Conservation (phyloP, 1,140 invertebrate genomes). For the Colletes gigas region DNA sequence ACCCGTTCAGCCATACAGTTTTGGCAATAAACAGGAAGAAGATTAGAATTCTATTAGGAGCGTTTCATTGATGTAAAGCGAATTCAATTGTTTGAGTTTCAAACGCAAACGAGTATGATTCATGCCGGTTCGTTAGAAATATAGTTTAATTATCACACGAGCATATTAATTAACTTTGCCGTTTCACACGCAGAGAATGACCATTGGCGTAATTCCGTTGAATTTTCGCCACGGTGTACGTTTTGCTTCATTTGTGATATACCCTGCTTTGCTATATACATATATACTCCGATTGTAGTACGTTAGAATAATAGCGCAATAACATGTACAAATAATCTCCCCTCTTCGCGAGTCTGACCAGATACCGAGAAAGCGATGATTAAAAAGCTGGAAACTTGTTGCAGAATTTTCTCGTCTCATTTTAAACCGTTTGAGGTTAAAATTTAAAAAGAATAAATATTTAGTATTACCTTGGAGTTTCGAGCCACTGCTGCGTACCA, state of each 20-base stretch:
- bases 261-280: too few relatives aligned
- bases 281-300: neutral
- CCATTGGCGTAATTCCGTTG: neutral
- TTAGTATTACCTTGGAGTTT: too few relatives aligned
- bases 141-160: neutral
- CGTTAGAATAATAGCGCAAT: too few relatives aligned
- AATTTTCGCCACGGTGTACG: neutral
- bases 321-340: too few relatives aligned
- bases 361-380: too few relatives aligned
- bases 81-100: neutral
- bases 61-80: neutral
- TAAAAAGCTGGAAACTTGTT: too few relatives aligned
- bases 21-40: neutral
- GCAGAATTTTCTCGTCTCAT: too few relatives aligned
- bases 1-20: too few relatives aligned
- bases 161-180: constrained; percentile 5
- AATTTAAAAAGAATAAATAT: too few relatives aligned
- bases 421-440: too few relatives aligned
- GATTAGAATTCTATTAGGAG: neutral
- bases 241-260: neutral
- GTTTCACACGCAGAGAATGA: neutral
- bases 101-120: neutral
- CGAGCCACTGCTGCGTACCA: too few relatives aligned
- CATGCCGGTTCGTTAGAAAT: neutral
- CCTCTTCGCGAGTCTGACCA: too few relatives aligned